phyloP scores from a whole-genome alignment of 2,888 invertebrate genomes.

The Enchytraeus crypticus region DNA sequence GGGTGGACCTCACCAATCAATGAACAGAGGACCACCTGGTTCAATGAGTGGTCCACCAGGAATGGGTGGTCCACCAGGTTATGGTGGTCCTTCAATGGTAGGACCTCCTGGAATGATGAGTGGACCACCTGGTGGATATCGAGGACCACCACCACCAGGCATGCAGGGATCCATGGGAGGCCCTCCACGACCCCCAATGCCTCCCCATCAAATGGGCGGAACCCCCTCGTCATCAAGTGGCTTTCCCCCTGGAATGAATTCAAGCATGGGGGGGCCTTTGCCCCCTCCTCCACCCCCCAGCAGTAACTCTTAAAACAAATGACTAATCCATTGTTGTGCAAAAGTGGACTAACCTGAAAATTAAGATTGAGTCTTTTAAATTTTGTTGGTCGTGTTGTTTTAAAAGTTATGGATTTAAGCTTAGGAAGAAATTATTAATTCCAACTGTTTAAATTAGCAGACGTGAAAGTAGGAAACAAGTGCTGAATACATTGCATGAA shows the following conservation, averaged over 20 bases:
- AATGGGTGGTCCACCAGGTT: background rate
- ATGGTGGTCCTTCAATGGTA: background rate
- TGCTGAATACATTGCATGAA: too few species aligned
- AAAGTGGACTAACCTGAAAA: too few species aligned
- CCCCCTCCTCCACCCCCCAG: background rate
- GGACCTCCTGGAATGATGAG: background rate
- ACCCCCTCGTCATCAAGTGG: background rate
- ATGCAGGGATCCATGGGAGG: background rate
- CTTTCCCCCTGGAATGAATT: background rate
- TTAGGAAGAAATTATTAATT: too few species aligned
- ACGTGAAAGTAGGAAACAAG: too few species aligned
- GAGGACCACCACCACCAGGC: background rate
- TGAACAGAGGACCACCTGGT: slow-evolving; percentile 5
- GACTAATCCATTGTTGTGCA: too few species aligned
- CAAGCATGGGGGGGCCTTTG: background rate
- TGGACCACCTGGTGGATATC: background rate
- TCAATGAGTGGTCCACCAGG: background rate
- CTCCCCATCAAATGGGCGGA: background rate
- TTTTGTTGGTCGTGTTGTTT: too few species aligned
- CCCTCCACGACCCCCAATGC: background rate
- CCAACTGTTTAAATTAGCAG: too few species aligned
- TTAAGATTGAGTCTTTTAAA: too few species aligned
- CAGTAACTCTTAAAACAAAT: too few species aligned
- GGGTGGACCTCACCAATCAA: slow-evolving; percentile 20
- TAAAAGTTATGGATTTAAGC: too few species aligned